Evolutionary conservation across 2,888 invertebrate species (phyloP), one percentile per base, ranked within the genome.

Genomic region (Theodoxus fluviatilis): DNA sequence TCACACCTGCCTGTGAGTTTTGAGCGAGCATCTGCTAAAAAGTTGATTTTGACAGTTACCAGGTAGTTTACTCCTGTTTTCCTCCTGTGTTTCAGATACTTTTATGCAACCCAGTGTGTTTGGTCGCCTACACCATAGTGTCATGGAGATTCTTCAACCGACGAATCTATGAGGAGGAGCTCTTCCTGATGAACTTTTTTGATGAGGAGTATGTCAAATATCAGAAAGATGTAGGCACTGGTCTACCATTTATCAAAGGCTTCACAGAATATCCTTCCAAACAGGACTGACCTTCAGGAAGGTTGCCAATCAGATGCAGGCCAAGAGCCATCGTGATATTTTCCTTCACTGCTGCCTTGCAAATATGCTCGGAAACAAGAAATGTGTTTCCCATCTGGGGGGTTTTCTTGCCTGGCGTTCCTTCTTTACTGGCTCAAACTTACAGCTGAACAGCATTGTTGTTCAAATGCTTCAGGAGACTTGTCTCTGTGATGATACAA

Each of bases 81-180:
- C 33, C 31, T 47, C 74, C 63, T 35, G 18, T 67, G 73, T 90
- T 89, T 3, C 89, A 94, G 94, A 85, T 95, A 35, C 91, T 95
- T 69, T 89, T 98, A 0, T 89, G 94, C 72, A 99, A 99, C 89
- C 98, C 98, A 0, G 49, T 98, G 3, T 98, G 98, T 85, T 83
- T 92, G 1, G 79, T 95, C 1, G 90, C 92, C 1, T 99, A 98
- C 87, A 88, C 93, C 0, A 73, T 93, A 3, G 93, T 93, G 0
- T 94, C 95, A 28, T 98, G 97, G 96, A 90, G 90, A 69, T 99
- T 99, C 89, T 98, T 99, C 89, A 90, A 92, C 43, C 92, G 93
- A 78, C 90, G 98, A 68, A 92, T 99, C 49, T 90, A 90, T 72
- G 91, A 93, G 15, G 98, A 99, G 88, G 98, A 99, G 89, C 90